A percentile compares a stretch with the other conserved stretches of the same genome.
Evolutionary conservation across 2,888 invertebrate species (phyloP).

Genomic region (Stictocephala bisonia): DNA sequence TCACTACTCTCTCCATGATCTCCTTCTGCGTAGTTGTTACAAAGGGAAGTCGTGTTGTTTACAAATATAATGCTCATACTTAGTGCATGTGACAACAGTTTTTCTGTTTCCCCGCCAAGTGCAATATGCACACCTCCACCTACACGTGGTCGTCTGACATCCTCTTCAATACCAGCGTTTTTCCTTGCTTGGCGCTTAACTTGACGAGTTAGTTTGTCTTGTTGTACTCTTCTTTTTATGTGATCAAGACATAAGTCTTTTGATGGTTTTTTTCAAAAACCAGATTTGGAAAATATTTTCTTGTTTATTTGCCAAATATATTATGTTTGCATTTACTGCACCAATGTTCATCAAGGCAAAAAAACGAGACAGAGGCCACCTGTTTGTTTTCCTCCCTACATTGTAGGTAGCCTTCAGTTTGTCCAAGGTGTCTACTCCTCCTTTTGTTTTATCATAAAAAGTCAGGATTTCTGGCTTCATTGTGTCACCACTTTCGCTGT

Average conservation of each 20-base stretch:
- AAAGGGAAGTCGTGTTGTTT: conserved; percentile 5
- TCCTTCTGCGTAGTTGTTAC: neutral
- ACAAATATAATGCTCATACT: neutral
- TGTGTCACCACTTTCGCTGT: conserved; percentile 1
- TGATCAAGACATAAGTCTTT: neutral
- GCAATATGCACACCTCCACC: neutral
- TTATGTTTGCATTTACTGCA: neutral
- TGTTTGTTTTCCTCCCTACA: conserved; percentile 12
- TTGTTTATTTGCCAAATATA: neutral
- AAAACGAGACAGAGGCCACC: conserved; percentile 14
- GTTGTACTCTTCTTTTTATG: neutral
- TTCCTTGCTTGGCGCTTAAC: neutral
- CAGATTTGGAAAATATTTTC: neutral
- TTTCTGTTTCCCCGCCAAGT: conserved; percentile 2
- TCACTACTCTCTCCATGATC: no score
- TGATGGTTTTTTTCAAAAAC: neutral
- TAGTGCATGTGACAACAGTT: neutral
- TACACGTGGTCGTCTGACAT: neutral
- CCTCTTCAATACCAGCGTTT: neutral
- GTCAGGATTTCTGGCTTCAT: conserved; percentile 23
- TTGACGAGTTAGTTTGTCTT: neutral
- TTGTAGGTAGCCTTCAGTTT: no score
- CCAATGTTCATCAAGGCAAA: neutral
- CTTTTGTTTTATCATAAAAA: no score
- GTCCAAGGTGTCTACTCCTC: conserved; percentile 10